Percentiles rank a stretch among this genome's conserved stretches.
Evolutionary conservation across 2,888 invertebrate species (phyloP).

Genomic region (Torymus texanus): DNA sequence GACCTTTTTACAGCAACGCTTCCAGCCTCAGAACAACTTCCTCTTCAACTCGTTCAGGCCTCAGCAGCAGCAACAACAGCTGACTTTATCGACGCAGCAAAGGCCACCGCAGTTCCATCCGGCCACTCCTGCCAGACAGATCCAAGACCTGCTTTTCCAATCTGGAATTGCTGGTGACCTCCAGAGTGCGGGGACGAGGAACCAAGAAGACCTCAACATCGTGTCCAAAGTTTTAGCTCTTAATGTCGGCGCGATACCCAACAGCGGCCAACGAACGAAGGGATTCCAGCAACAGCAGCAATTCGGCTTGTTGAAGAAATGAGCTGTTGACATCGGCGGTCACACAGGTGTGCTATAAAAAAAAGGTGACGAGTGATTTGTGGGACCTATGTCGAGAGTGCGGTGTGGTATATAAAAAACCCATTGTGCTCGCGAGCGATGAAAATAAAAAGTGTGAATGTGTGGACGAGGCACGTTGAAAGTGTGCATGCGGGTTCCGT

Average conservation of each 20-base stretch:
- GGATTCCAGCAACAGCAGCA: slow-evolving; percentile 38
- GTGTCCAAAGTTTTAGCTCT: slow-evolving; percentile 88
- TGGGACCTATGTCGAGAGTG: no score
- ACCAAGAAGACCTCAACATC: slow-evolving; percentile 86
- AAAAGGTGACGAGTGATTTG: no score
- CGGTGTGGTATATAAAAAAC: no score
- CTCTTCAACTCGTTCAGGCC: slow-evolving; percentile 58
- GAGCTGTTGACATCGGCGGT: neutral
- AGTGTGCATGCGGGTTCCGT: no score
- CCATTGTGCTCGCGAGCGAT: no score
- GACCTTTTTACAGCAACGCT: no score
- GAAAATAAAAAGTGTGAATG: no score
- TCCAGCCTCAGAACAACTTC: slow-evolving; percentile 9
- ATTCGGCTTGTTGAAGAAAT: slow-evolving; percentile 40
- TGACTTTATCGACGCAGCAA: slow-evolving; percentile 49
- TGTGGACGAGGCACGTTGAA: no score
- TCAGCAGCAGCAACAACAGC: slow-evolving; percentile 65
- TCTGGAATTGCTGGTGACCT: slow-evolving; percentile 79
- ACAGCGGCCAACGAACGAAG: slow-evolving; percentile 47
- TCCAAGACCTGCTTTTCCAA: slow-evolving; percentile 81
- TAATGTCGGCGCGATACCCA: slow-evolving; percentile 82
- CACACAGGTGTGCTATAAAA: no score
- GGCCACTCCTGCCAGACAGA: slow-evolving; percentile 77
- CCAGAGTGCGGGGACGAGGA: slow-evolving; percentile 71
- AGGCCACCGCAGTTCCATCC: slow-evolving; percentile 50